Percentiles rank a stretch among this genome's conserved stretches.
Conservation (phyloP, 2,797 vertebrate genomes). For the Neomorphus geoffroyi region DNA sequence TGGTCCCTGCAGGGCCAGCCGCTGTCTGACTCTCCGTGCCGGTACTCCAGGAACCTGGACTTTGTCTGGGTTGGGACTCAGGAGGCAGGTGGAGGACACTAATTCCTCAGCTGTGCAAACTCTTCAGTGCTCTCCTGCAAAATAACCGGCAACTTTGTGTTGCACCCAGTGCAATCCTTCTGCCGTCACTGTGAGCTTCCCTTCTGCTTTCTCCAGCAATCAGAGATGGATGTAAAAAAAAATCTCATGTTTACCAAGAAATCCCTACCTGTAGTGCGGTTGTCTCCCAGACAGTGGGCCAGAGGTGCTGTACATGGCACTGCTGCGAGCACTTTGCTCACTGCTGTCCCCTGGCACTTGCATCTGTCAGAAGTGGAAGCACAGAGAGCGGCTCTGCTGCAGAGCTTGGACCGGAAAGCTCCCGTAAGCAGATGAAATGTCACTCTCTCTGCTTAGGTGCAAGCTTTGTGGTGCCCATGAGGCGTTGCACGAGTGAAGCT, state of each 20-base stretch:
- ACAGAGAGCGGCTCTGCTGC: not conserved
- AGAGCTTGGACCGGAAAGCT: too few relatives aligned
- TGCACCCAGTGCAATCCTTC: not conserved
- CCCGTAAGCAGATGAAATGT: not conserved
- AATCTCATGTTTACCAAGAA: not conserved
- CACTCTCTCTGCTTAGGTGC: not conserved
- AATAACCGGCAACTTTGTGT: not conserved
- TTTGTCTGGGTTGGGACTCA: not conserved
- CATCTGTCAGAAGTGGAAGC: not conserved
- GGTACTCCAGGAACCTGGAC: too few relatives aligned
- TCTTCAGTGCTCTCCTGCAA: not conserved
- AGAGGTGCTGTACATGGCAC: not conserved
- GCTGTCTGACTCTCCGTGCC: too few relatives aligned
- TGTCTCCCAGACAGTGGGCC: too few relatives aligned
- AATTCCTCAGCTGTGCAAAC: not conserved
- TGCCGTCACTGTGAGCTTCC: not conserved
- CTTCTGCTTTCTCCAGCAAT: too few relatives aligned
- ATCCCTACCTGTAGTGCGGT: too few relatives aligned
- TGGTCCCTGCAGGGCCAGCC: not conserved
- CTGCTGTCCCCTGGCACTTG: rapidly evolving
- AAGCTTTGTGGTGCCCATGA: not conserved
- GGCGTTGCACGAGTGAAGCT: rapidly evolving
- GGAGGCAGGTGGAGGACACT: not conserved
- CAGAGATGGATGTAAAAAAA: not conserved
- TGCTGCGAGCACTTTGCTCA: not conserved